Conservation (phyloP, 2,797 vertebrate species). For the Lutjanus argentimaculatus region DNA sequence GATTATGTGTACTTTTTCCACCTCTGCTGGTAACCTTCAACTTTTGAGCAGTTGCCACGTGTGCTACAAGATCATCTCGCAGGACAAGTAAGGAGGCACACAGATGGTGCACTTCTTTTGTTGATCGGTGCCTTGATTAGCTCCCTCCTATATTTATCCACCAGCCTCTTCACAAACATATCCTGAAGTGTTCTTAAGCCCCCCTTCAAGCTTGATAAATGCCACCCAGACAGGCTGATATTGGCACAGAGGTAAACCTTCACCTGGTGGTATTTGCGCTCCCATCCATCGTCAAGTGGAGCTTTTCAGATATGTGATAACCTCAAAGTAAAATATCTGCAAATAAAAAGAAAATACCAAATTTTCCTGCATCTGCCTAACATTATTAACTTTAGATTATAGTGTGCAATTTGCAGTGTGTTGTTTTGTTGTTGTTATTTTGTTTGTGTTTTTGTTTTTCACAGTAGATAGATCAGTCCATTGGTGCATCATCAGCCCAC, state of each 20-base stretch:
- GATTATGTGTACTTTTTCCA: too few relatives aligned
- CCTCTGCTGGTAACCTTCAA: too few relatives aligned
- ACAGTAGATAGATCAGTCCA: too few relatives aligned
- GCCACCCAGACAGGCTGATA: constrained; percentile 65
- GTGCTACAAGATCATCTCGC: constrained; percentile 5
- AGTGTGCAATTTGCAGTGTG: too few relatives aligned
- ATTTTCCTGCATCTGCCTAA: too few relatives aligned
- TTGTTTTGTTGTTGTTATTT: too few relatives aligned
- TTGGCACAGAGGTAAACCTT: constrained; percentile 68
- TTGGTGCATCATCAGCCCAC: too few relatives aligned
- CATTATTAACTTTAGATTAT: neutral
- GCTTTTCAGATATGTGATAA: constrained; percentile 43
- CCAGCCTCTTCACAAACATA: constrained; percentile 66
- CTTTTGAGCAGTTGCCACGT: neutral
- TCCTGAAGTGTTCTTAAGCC: constrained; percentile 61
- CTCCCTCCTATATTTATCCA: constrained; percentile 69
- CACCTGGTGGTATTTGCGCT: constrained; percentile 78
- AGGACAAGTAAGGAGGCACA: constrained; percentile 44
- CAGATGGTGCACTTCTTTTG: constrained; percentile 60
- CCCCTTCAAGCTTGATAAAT: constrained; percentile 73
- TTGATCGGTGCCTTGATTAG: constrained; percentile 69
- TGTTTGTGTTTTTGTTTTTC: too few relatives aligned
- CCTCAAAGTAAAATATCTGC: constrained; percentile 35
- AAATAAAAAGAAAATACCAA: neutral
- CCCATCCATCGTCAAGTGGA: constrained; percentile 47